phyloP scores from a whole-genome alignment of 37 sponge, comb jelly and placozoan genomes.

The Hexactinellida sp. region DNA sequence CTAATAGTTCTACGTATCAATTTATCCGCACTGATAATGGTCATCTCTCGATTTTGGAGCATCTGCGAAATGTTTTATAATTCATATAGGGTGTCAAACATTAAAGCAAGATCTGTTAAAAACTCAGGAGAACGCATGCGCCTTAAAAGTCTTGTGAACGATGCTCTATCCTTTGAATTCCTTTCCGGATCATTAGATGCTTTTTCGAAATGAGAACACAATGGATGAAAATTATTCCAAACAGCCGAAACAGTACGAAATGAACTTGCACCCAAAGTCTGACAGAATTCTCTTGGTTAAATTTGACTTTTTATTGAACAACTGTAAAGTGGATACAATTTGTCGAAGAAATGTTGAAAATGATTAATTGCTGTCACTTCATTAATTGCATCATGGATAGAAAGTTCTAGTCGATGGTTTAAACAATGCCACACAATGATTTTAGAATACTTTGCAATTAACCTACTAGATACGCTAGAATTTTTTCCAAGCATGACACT shows the following conservation, averaged over 20 bases:
- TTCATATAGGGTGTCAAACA: conserved; percentile 23
- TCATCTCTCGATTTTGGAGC: conserved; percentile 19
- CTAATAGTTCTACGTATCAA: conserved; percentile 18
- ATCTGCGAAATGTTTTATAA: conserved; percentile 4
- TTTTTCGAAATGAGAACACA: conserved; percentile 20
- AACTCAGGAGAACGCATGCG: conserved; percentile 5
- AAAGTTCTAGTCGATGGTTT: conserved; percentile 17
- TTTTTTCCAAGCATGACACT: conserved; percentile 15
- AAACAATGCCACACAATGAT: conserved; percentile 12
- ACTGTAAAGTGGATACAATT: conserved; percentile 18
- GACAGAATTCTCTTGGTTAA: conserved; percentile 16
- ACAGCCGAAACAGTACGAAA: conserved; percentile 22
- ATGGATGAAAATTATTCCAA: conserved; percentile 24
- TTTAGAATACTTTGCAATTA: conserved; percentile 6
- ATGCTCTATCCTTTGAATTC: not conserved
- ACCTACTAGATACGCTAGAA: conserved; percentile 4
- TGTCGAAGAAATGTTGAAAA: conserved; percentile 22
- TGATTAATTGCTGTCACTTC: conserved; percentile 25
- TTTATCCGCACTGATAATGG: conserved; percentile 11
- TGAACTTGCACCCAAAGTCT: not conserved
- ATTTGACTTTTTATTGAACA: conserved; percentile 22
- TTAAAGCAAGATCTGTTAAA: conserved; percentile 13
- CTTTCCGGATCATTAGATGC: conserved; percentile 12
- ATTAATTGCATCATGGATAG: conserved; percentile 20
- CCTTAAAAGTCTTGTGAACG: conserved; percentile 18